A percentile compares a stretch with the other conserved stretches of the same genome.
phyloP scores from a whole-genome alignment of 2,888 invertebrate genomes.

The Conops quadrifasciatus region DNA sequence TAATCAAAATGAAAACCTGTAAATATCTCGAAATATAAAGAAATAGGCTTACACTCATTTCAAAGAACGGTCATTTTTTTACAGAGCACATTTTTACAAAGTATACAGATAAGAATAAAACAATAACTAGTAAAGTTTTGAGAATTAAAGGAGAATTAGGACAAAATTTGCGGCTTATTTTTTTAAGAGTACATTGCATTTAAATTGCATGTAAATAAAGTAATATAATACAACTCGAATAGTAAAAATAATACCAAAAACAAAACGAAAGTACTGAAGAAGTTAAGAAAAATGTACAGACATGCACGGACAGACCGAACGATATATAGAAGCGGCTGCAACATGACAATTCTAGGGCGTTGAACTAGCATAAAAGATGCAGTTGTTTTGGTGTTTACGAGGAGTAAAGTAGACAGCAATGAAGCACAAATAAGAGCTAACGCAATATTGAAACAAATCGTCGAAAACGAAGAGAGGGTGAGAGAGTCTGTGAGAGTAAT shows the following conservation, averaged over 20 bases:
- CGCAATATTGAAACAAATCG: slow-evolving; percentile 4
- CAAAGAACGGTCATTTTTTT: too few species aligned
- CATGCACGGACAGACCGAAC: slow-evolving; percentile 22
- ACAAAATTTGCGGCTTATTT: too few species aligned
- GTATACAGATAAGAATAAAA: not conserved
- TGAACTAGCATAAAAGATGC: slow-evolving; percentile 35
- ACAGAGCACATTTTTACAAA: not conserved
- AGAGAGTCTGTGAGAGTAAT: not conserved
- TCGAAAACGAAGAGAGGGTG: not conserved
- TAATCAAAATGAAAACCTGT: too few species aligned
- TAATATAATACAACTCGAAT: not conserved
- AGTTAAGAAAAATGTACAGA: slow-evolving; percentile 9
- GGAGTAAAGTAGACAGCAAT: not conserved
- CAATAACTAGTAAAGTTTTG: too few species aligned
- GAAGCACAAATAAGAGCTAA: not conserved
- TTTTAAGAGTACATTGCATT: not conserved
- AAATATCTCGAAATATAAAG: too few species aligned
- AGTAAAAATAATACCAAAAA: slow-evolving; percentile 9
- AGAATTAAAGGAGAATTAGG: not conserved
- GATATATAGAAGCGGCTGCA: slow-evolving; percentile 39
- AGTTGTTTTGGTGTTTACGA: slow-evolving; percentile 4
- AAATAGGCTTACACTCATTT: too few species aligned
- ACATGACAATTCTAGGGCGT: slow-evolving; percentile 38
- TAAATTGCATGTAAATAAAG: not conserved
- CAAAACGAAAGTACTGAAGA: not conserved